Percentiles rank a stretch among this genome's conserved stretches.
Evolutionary conservation across 2,888 invertebrate species (phyloP).

Genomic region (Craniophora ligustri): DNA sequence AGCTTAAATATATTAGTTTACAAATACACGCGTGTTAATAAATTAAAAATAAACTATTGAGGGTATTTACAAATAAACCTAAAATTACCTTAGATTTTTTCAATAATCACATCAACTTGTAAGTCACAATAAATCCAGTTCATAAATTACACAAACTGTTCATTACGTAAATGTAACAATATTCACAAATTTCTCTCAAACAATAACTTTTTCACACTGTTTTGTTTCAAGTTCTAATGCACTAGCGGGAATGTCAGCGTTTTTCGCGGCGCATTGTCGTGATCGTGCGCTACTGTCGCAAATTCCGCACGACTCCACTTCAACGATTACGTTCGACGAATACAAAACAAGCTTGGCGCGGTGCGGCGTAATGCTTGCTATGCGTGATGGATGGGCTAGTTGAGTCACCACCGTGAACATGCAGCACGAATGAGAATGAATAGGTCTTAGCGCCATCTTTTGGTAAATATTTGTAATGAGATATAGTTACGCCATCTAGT

Average conservation of each 20-base stretch:
- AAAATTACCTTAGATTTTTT: constrained; percentile 70
- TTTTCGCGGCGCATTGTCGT: constrained; percentile 78
- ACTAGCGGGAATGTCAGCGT: constrained; percentile 75
- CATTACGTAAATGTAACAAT: constrained; percentile 66
- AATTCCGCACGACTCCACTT: constrained; percentile 75
- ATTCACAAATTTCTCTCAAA: constrained; percentile 74
- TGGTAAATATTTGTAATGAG: constrained; percentile 13
- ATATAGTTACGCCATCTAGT: constrained; percentile 51
- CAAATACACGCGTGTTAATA: background rate
- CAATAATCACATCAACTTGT: constrained; percentile 31
- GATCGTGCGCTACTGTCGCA: constrained; percentile 72
- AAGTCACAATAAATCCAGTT: constrained; percentile 66
- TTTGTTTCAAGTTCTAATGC: constrained; percentile 71
- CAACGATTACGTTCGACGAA: constrained; percentile 78
- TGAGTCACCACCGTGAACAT: constrained; percentile 47
- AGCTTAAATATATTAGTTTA: no score
- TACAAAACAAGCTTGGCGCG: constrained; percentile 71
- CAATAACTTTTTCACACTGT: constrained; percentile 75
- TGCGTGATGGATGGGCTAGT: constrained; percentile 44
- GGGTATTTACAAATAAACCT: background rate
- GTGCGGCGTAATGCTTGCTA: constrained; percentile 25
- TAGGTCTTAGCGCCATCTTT: constrained; percentile 62
- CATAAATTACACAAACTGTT: constrained; percentile 69
- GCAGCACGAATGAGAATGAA: background rate
- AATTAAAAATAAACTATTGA: background rate